Conservation (phyloP, 2,797 vertebrate species). For the Alcedo quadribrachys region DNA sequence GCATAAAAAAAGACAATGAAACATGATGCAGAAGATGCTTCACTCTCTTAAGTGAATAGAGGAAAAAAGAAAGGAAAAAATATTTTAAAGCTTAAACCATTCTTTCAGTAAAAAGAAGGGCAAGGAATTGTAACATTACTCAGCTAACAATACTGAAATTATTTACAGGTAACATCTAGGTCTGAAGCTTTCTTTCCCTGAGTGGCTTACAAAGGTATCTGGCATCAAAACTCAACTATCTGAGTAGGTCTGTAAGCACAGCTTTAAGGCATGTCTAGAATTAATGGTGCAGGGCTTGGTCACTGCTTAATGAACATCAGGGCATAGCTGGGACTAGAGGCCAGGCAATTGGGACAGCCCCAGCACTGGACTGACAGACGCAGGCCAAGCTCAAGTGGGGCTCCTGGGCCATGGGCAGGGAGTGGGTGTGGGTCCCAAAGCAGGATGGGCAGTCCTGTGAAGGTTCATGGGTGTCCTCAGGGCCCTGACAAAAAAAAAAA, state of each 20-base stretch:
- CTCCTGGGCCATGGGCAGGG: neutral
- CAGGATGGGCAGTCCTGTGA: neutral
- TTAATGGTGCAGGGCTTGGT: accelerated
- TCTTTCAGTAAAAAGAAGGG: neutral
- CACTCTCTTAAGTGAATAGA: neutral
- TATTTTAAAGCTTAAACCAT: neutral
- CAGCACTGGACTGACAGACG: neutral
- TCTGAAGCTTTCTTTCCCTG: neutral
- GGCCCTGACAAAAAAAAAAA: neutral
- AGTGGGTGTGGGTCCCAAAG: neutral
- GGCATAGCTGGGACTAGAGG: neutral
- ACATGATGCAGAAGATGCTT: neutral
- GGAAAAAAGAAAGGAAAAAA: neutral
- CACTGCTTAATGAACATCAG: neutral
- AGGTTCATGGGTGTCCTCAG: neutral
- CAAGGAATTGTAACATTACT: neutral
- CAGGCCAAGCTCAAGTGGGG: neutral
- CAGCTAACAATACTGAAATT: neutral
- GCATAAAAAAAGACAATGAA: neutral
- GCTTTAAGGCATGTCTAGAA: neutral
- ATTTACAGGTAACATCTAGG: neutral
- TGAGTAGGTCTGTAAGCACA: neutral
- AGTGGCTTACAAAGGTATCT: neutral
- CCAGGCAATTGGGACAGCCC: neutral
- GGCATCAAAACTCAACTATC: neutral